Evolutionary conservation across 2,797 vertebrate genomes (phyloP), one percentile per base, ranked within the genome.

Genomic region (Tadarida brasiliensis): DNA sequence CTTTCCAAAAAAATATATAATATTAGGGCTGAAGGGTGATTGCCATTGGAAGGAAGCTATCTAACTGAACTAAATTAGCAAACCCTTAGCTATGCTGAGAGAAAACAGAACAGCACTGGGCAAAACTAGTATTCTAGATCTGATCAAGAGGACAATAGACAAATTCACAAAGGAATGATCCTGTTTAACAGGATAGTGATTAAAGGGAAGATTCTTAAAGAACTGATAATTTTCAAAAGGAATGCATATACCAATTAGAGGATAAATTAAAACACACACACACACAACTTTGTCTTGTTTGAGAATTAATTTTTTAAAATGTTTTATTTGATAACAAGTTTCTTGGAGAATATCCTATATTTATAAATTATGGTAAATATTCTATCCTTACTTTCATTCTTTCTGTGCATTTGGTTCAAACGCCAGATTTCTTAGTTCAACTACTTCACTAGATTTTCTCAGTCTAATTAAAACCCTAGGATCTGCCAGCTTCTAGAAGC

Each of bases 1-100:
- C 82, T 88, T 95, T 70, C 44, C 56, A 83, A 63, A 83, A 63
- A 86, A 88, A 91, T 91, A 77, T 76, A 20, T 73, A 68, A 90
- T 63, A 51, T 81, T 81, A 61, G 57, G 33, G 11, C 33, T 93
- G 15, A 94, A 87, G 24, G 74, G 77, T 51, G 7, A 70, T 28
- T 86, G 33, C 15, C 16, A 15, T 22, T 33, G 11, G 24, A 82
- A 88, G 28, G 33, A 88, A 51, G 44, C 74, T 83, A 61, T 20
- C 49, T 83, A 83, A 56, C 4, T 67, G 39, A 92, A 80, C 51
- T 59, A 80, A 89, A 35, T 35, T 56, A 85, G 49, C 57, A 91
- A 77, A 47, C 2, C 12, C 5, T 59, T 65, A 93, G 70, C 22
- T n/a, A 94, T 65, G 17, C 70, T 84, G 49, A 71, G 30, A 54